Percentiles rank a stretch among this genome's conserved stretches.
These are phyloP conservation scores for Macrocentrus cingulum DNA, from an alignment of 1,140 invertebrate genomes.

Conservation along the genomic window DNA sequence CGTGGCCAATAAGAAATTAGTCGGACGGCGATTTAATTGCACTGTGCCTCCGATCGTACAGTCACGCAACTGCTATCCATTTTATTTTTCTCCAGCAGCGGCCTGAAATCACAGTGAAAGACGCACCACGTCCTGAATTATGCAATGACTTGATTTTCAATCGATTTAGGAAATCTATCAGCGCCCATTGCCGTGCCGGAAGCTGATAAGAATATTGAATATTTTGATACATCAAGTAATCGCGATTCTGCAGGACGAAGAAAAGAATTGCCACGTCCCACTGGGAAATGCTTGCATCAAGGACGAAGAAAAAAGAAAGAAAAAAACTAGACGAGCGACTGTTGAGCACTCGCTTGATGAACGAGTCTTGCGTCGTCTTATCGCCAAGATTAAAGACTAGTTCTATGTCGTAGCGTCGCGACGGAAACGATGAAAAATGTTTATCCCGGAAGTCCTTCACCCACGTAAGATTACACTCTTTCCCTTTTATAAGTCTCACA, in stretches of 20 bases:
- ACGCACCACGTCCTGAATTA: too few relatives aligned
- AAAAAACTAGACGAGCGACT: constrained; percentile 12
- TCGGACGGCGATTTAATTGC: constrained; percentile 31
- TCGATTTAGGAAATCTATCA: too few relatives aligned
- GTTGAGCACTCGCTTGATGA: constrained; percentile 20
- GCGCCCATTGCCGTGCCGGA: too few relatives aligned
- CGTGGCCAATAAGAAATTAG: constrained; percentile 29
- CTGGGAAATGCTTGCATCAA: too few relatives aligned
- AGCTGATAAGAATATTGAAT: too few relatives aligned
- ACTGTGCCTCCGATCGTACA: constrained; percentile 11
- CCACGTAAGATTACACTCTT: constrained; percentile 6
- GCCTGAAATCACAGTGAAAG: too few relatives aligned
- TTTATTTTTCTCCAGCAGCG: background rate
- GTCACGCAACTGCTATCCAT: constrained; percentile 24
- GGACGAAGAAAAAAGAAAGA: background rate
- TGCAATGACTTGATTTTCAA: too few relatives aligned
- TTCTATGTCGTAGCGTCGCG: constrained; percentile 4
- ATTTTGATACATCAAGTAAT: too few relatives aligned
- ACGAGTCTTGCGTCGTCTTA: constrained; percentile 16
- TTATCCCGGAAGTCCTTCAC: constrained; percentile 9
- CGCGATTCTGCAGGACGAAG: too few relatives aligned
- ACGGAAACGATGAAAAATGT: constrained; percentile 23
- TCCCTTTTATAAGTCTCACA: background rate
- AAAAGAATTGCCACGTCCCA: too few relatives aligned
- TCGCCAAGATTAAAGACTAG: constrained; percentile 19